A percentile compares a stretch with the other conserved stretches of the same genome.
phyloP scores from a whole-genome alignment of 1,140 invertebrate species.

The Gryon sp. region DNA sequence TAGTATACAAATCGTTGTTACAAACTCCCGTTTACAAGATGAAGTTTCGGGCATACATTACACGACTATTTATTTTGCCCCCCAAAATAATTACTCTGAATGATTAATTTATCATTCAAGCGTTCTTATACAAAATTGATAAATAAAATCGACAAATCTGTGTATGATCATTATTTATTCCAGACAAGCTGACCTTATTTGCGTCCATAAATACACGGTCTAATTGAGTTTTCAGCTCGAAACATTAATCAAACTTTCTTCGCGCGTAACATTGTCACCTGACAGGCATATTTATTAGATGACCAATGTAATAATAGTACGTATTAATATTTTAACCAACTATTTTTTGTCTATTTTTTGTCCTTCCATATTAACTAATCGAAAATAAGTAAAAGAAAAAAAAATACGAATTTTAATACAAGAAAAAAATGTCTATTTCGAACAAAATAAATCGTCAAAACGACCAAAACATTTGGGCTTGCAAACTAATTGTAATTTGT shows the following conservation, averaged over 20 bases:
- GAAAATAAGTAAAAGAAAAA: slow-evolving; percentile 13
- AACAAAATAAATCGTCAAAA: slow-evolving; percentile 41
- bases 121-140: background rate
- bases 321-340: too few species aligned
- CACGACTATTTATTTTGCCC: slow-evolving; percentile 11
- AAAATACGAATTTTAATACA: slow-evolving; percentile 1
- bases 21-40: slow-evolving; percentile 51
- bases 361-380: too few species aligned
- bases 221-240: background rate
- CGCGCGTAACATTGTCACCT: background rate
- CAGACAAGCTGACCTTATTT: slow-evolving; percentile 12
- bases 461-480: slow-evolving; percentile 38
- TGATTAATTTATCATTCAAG: background rate
- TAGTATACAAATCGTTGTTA: slow-evolving; percentile 46
- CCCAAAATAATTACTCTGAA: slow-evolving; percentile 11
- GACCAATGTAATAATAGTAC: background rate
- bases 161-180: slow-evolving; percentile 1
- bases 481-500: slow-evolving; percentile 58
- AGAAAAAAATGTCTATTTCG: slow-evolving; percentile 29
- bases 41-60: slow-evolving; percentile 37
- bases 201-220: background rate
- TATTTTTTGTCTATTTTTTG: too few species aligned
- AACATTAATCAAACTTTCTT: slow-evolving; percentile 14
- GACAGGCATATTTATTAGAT: slow-evolving; percentile 10
- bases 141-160: background rate